phyloP scores from a whole-genome alignment of 2,113 vertebrate species.

The Pipa parva region DNA sequence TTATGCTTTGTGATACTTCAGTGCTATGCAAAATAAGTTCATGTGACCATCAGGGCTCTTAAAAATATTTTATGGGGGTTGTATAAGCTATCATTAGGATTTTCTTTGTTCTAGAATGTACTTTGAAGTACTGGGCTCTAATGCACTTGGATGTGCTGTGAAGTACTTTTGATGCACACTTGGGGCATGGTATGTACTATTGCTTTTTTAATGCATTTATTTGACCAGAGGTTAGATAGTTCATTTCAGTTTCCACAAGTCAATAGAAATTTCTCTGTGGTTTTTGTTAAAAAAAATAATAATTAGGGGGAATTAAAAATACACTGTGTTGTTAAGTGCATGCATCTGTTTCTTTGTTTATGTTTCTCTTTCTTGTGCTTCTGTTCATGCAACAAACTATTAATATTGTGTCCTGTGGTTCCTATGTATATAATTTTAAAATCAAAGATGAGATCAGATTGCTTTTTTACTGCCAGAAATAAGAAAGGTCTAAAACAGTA shows the following conservation, averaged over 20 bases:
- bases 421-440: constrained; percentile 30
- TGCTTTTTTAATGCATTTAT: too few species aligned
- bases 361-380: constrained; percentile 21
- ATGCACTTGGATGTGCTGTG: too few species aligned
- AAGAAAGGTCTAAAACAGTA: constrained; percentile 10
- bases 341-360: constrained; percentile 33
- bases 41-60: too few species aligned
- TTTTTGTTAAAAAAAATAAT: constrained; percentile 27
- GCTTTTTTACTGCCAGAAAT: constrained; percentile 16
- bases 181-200: background rate
- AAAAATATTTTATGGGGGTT: too few species aligned
- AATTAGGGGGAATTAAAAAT: constrained; percentile 26
- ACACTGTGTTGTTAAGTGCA: constrained; percentile 22
- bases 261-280: constrained; percentile 15
- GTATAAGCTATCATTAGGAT: too few species aligned
- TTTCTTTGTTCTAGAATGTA: too few species aligned
- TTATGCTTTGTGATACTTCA: too few species aligned
- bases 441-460: constrained; percentile 29
- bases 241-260: background rate
- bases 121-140: too few species aligned
- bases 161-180: too few species aligned
- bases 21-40: too few species aligned
- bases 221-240: background rate
- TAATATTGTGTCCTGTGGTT: constrained; percentile 25
- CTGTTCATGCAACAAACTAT: constrained; percentile 32